Evolutionary conservation across 2,797 vertebrate genomes (phyloP), one percentile per base, ranked within the genome.

Genomic region (Steatocranus sp.): DNA sequence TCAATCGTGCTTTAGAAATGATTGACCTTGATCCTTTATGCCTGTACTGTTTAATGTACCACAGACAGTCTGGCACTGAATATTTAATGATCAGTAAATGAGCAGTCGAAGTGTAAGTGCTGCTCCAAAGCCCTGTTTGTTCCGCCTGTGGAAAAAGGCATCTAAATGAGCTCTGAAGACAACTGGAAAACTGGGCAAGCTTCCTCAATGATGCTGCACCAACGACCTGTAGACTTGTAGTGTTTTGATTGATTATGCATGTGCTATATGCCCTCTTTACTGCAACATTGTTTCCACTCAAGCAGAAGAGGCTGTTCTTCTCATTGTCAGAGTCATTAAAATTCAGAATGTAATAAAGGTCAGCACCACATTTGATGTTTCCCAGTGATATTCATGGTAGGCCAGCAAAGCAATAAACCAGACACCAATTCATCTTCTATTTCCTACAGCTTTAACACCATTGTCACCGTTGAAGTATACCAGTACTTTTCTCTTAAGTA

Each of bases 221-320:
- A 58, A 54, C 54, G 50, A 43, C 75, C 75, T 79, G 61, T 25
- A 43, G 41, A 73, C 63, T 68, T 68, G 20, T 68, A 38, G 27
- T 43, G 36, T 17, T 53, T n/a, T 11, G 17, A 85, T 86, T 66
- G 49, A 80, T 36, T 14, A 38, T 38, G 27, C 51, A 50, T 77
- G 5, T 36, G 27, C 46, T 79, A 4, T 15, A 11, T 11, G 8
- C 18, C 6, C 4, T 49, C 41, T 58, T 51, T 4, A 38, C 11
- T 80, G 66, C 30, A 23, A 78, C 34, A 41, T 70, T 48, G 70
- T 74, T 68, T 84, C 85, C 43, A 38, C 15, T 82, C 81, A 75
- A 83, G 75, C 74, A 84, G 81, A 90, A 50, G 75, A 88, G 77
- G 82, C 82, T 86, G 78, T 81, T 86, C 63, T 79, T 81, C 70